A percentile compares a stretch with the other conserved stretches of the same genome.
Conservation (phyloP, 2,113 vertebrate genomes). For the Columba livia region DNA sequence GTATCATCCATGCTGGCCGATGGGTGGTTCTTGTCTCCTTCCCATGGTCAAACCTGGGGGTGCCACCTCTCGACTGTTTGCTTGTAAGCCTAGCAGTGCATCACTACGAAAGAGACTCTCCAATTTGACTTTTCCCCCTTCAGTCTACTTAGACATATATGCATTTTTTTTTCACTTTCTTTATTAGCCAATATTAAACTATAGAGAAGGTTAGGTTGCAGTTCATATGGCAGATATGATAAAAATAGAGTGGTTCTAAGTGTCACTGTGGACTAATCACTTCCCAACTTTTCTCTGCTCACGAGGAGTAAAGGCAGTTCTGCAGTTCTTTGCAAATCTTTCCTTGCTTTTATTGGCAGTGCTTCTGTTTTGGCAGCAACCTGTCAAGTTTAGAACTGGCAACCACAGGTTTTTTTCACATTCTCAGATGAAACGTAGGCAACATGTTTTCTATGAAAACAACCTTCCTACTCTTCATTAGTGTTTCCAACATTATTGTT, state of each 20-base stretch:
- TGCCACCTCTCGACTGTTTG: background rate
- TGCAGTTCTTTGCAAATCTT: slow-evolving; percentile 25
- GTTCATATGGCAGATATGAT: background rate
- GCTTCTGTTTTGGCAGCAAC: slow-evolving; percentile 58
- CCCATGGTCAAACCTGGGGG: background rate
- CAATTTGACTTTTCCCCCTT: background rate
- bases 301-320: background rate
- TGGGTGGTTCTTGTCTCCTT: background rate
- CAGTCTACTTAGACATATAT: background rate
- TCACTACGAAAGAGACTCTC: background rate
- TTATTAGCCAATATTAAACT: background rate
- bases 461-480: slow-evolving; percentile 32
- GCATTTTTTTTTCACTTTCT: background rate
- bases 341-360: slow-evolving; percentile 53
- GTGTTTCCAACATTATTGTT: slow-evolving; percentile 41
- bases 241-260: background rate
- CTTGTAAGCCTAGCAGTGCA: background rate
- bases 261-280: background rate
- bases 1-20: background rate
- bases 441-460: slow-evolving; percentile 45
- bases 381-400: slow-evolving; percentile 49
- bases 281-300: background rate
- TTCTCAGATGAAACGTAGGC: slow-evolving; percentile 40
- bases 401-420: slow-evolving; percentile 6
- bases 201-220: background rate